A percentile compares a stretch with the other conserved stretches of the same genome.
Evolutionary conservation across 1,140 invertebrate species (phyloP).

Genomic region (Diorhabda sublineata): DNA sequence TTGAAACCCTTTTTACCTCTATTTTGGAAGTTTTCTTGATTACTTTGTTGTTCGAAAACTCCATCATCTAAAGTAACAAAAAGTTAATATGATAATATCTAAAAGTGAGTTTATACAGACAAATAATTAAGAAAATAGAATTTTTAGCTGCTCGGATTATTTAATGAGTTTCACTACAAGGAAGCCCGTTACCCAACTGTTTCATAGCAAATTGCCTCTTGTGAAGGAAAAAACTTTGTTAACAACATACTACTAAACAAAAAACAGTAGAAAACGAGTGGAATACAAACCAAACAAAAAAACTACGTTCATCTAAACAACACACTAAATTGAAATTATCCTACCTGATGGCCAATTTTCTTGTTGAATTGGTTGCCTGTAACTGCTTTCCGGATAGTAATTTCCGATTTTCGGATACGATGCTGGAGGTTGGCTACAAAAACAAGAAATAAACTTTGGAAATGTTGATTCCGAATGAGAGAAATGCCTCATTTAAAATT

Average conservation of each 20-base stretch:
- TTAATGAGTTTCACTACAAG: too few species aligned
- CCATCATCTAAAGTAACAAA: neutral
- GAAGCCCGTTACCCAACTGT: too few species aligned
- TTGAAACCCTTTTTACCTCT: neutral
- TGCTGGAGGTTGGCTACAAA: constrained; percentile 14
- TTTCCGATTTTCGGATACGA: constrained; percentile 37
- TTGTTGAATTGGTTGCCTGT: constrained; percentile 38
- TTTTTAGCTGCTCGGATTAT: too few species aligned
- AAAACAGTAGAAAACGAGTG: too few species aligned
- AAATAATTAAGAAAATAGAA: too few species aligned
- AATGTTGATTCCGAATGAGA: constrained; percentile 16
- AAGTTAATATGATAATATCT: neutral
- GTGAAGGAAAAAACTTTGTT: too few species aligned
- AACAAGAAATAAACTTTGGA: constrained; percentile 36
- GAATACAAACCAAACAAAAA: too few species aligned
- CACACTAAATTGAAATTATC: neutral
- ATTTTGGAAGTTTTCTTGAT: neutral
- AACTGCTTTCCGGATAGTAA: constrained; percentile 41
- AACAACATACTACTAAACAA: too few species aligned
- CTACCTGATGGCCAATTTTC: constrained; percentile 39
- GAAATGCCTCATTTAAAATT: neutral
- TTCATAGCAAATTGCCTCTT: too few species aligned
- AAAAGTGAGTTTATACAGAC: too few species aligned
- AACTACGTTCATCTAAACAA: too few species aligned
- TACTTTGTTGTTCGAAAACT: neutral